phyloP scores from a whole-genome alignment of 1,140 invertebrate species.

The Hypsibius dujardini region DNA sequence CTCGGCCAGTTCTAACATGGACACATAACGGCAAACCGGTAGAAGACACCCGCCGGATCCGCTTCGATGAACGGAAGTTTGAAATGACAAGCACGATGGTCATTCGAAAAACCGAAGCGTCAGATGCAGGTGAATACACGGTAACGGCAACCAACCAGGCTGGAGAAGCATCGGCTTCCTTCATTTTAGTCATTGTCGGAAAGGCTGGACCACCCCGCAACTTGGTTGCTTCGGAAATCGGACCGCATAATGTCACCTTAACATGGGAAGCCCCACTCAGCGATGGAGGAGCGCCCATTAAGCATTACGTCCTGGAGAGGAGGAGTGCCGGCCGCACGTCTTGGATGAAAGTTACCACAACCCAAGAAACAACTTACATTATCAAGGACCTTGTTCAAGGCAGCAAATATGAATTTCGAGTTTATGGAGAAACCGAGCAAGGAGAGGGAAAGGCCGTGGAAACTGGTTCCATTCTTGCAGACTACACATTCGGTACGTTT shows the following conservation, averaged over 20 bases:
- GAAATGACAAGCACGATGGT: constrained; percentile 29
- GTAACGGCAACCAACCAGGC: constrained; percentile 58
- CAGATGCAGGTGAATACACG: constrained; percentile 64
- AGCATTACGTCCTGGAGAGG: constrained; percentile 29
- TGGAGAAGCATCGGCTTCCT: constrained; percentile 62
- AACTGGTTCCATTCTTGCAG: not conserved
- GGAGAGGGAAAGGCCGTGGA: not conserved
- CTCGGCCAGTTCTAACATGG: not conserved
- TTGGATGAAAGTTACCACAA: constrained; percentile 67
- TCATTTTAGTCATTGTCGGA: constrained; percentile 54
- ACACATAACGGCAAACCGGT: not conserved
- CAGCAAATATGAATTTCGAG: constrained; percentile 35
- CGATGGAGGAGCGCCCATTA: constrained; percentile 29
- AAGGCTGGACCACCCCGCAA: constrained; percentile 32
- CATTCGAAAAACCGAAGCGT: constrained; percentile 35
- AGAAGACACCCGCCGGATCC: not conserved
- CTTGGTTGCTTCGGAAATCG: constrained; percentile 33
- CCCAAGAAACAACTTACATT: constrained; percentile 48
- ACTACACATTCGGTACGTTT: not conserved
- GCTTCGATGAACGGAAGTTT: not conserved
- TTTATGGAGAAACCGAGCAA: constrained; percentile 31
- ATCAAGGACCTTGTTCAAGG: constrained; percentile 29
- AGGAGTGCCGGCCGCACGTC: constrained; percentile 48
- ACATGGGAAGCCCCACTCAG: constrained; percentile 31
- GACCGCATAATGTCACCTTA: constrained; percentile 28